Conservation (phyloP, 2,888 invertebrate genomes). For the Drosophila barbarae region DNA sequence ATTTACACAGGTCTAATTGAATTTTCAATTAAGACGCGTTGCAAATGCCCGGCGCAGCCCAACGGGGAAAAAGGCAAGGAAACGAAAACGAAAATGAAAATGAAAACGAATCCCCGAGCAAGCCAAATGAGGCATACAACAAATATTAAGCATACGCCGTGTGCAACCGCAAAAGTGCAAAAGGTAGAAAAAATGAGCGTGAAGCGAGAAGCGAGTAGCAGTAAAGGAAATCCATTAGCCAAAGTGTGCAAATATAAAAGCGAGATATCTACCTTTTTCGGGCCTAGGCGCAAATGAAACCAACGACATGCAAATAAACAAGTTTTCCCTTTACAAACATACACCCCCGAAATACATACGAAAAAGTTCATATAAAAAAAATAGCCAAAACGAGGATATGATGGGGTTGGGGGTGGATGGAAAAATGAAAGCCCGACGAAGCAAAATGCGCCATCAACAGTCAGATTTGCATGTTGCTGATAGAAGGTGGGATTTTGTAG, state of each 20-base stretch:
- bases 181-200: constrained; percentile 14
- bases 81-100: constrained; percentile 23
- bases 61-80: constrained; percentile 6
- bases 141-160: constrained; percentile 71
- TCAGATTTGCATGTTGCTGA: constrained; percentile 70
- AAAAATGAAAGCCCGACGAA: constrained; percentile 47
- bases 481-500: constrained; percentile 40
- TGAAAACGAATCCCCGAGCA: constrained; percentile 41
- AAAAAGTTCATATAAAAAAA: constrained; percentile 22
- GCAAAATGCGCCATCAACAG: constrained; percentile 67
- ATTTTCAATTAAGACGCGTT: constrained; percentile 71
- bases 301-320: constrained; percentile 71
- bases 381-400: constrained; percentile 3
- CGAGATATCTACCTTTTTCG: constrained; percentile 40
- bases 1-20: constrained; percentile 74
- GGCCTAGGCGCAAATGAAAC: constrained; percentile 64
- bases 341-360: constrained; percentile 26
- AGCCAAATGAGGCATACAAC: constrained; percentile 62
- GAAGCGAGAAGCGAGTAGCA: neutral
- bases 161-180: constrained; percentile 52
- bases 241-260: constrained; percentile 68
- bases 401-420: neutral
- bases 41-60: constrained; percentile 44
- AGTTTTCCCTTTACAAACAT: constrained; percentile 29
- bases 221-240: constrained; percentile 66